phyloP scores from a whole-genome alignment of 2,113 vertebrate species.

The Brienomyrus longianalis region DNA sequence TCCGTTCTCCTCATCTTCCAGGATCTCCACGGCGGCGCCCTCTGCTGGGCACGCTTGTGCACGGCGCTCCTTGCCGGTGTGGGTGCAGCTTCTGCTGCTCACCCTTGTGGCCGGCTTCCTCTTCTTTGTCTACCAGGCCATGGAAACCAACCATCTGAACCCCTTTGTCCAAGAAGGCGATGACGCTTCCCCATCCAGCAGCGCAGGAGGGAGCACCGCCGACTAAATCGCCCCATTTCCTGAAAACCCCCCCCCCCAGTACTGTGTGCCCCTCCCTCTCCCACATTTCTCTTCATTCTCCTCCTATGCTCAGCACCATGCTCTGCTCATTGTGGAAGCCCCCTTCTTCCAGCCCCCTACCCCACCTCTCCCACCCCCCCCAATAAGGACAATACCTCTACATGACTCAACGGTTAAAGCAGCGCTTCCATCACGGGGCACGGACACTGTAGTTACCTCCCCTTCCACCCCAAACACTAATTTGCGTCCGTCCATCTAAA shows the following conservation, averaged over 20 bases:
- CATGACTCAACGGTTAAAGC: too few species aligned
- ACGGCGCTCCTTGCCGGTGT: conserved; percentile 61
- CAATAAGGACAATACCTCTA: not conserved
- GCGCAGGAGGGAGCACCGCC: not conserved
- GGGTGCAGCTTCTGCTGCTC: conserved; percentile 82
- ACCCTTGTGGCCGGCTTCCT: conserved; percentile 66
- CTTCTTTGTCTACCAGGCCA: conserved; percentile 84
- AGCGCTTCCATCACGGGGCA: not conserved
- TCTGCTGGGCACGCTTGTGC: conserved; percentile 29
- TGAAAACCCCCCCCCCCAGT: not conserved
- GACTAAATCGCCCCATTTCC: conserved; percentile 27
- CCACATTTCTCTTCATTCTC: not conserved
- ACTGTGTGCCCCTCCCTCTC: not conserved
- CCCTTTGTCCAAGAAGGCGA: conserved; percentile 50
- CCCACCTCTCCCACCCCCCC: not conserved
- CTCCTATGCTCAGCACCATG: not conserved
- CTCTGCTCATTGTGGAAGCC: not conserved
- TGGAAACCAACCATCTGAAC: conserved; percentile 82
- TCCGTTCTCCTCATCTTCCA: conserved; percentile 7
- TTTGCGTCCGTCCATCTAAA: not conserved
- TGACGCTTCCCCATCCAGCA: not conserved
- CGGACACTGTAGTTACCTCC: not conserved
- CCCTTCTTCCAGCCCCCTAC: not conserved
- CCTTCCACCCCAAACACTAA: not conserved
- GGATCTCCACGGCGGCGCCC: conserved; percentile 23